Conservation (phyloP, 2,888 invertebrate species). For the Polymixis lichenea region DNA sequence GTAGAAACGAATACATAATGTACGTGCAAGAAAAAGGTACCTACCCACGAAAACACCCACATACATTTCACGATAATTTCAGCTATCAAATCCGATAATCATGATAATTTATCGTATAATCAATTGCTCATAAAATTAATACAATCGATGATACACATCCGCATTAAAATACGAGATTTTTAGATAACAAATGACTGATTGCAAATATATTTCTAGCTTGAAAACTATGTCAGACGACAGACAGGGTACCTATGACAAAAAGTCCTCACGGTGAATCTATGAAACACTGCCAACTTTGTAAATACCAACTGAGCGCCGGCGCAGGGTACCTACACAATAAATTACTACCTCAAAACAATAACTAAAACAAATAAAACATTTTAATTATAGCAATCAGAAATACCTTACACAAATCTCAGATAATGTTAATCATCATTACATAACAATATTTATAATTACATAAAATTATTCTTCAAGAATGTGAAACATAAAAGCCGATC, state of each 20-base stretch:
- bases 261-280: neutral
- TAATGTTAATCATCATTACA: conserved; percentile 29
- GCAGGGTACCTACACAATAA: neutral
- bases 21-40: conserved; percentile 5
- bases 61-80: conserved; percentile 48
- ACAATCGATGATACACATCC: conserved; percentile 49
- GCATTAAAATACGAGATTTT: conserved; percentile 51
- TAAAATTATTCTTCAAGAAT: conserved; percentile 21
- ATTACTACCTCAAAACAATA: no score
- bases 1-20: conserved; percentile 3
- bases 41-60: conserved; percentile 15
- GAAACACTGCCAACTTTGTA: neutral
- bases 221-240: conserved; percentile 24
- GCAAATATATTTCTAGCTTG: conserved; percentile 20
- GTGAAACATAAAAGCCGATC: conserved; percentile 4
- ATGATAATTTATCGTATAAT: conserved; percentile 51
- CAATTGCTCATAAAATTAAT: conserved; percentile 54
- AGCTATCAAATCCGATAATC: conserved; percentile 52
- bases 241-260: neutral
- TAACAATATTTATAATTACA: conserved; percentile 5
- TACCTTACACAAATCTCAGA: neutral
- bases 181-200: conserved; percentile 51
- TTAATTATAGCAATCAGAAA: neutral
- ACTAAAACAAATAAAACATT: no score
- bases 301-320: neutral